A percentile compares a stretch with the other conserved stretches of the same genome.
Conservation (phyloP, 2,797 vertebrate genomes). For the Squalus acanthias region DNA sequence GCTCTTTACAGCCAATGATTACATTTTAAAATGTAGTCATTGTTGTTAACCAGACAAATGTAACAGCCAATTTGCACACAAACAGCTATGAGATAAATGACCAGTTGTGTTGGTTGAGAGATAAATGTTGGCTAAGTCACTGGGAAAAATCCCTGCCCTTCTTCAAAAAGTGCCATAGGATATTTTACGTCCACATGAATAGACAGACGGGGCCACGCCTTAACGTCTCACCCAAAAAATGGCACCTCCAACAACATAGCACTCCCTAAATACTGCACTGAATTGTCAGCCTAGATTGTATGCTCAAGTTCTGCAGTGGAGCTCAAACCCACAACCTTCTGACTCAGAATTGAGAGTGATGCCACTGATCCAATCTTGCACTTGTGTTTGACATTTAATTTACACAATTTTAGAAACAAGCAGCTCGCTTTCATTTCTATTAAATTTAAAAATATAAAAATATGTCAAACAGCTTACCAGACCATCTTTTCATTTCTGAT, state of each 20-base stretch:
- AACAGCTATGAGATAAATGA: not conserved
- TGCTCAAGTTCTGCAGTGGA: not conserved
- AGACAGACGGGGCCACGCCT: not conserved
- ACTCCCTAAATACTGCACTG: not conserved
- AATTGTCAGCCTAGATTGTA: too few relatives aligned
- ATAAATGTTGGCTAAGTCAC: not conserved
- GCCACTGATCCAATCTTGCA: not conserved
- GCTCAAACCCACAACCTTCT: too few relatives aligned
- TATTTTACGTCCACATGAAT: not conserved
- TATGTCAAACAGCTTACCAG: too few relatives aligned
- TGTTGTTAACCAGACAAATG: not conserved
- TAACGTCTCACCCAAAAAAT: not conserved
- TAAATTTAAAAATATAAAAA: too few relatives aligned
- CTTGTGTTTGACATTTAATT: not conserved
- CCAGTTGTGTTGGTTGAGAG: not conserved
- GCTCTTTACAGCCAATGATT: not conserved
- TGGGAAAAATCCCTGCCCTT: not conserved
- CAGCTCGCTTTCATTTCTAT: too few relatives aligned
- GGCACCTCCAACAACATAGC: not conserved
- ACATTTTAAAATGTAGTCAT: not conserved
- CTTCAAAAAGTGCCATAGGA: not conserved
- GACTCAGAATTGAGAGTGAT: too few relatives aligned
- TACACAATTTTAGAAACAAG: too few relatives aligned
- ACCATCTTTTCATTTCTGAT: too few relatives aligned
- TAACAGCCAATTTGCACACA: not conserved